These are phyloP conservation scores for Acheta domesticus DNA, from an alignment of 2,888 invertebrate genomes.

Conservation along the genomic window DNA sequence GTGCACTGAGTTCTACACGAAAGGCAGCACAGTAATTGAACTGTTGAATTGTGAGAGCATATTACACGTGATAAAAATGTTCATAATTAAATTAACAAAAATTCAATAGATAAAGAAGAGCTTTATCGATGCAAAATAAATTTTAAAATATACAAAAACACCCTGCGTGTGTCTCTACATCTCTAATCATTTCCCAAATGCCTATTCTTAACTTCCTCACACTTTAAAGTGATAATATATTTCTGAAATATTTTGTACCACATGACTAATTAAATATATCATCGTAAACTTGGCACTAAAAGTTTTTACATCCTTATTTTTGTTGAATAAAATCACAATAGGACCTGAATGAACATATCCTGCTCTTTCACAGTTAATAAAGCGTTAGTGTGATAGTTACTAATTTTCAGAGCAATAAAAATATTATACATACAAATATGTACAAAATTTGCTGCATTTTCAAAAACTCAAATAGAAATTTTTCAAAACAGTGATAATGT, in stretches of 20 bases:
- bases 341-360: background rate
- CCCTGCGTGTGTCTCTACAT: background rate
- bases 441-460: no score
- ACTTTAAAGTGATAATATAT: background rate
- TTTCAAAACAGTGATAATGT: no score
- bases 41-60: slow-evolving; percentile 34
- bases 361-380: background rate
- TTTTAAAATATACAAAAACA: slow-evolving; percentile 3
- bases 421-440: no score
- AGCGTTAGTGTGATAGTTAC: no score
- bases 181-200: slow-evolving; percentile 18
- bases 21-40: slow-evolving; percentile 38
- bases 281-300: slow-evolving; percentile 9
- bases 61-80: slow-evolving; percentile 24
- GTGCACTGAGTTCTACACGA: slow-evolving; percentile 36
- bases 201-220: slow-evolving; percentile 18
- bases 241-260: slow-evolving; percentile 9
- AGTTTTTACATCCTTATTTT: background rate
- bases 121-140: slow-evolving; percentile 18
- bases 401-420: no score
- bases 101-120: slow-evolving; percentile 18
- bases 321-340: background rate
- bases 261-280: background rate
- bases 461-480: no score
- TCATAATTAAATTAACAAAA: background rate